A percentile compares a stretch with the other conserved stretches of the same genome.
These are phyloP conservation scores for Xanthia icteritia DNA, from an alignment of 2,888 invertebrate genomes.

Conservation along the genomic window DNA sequence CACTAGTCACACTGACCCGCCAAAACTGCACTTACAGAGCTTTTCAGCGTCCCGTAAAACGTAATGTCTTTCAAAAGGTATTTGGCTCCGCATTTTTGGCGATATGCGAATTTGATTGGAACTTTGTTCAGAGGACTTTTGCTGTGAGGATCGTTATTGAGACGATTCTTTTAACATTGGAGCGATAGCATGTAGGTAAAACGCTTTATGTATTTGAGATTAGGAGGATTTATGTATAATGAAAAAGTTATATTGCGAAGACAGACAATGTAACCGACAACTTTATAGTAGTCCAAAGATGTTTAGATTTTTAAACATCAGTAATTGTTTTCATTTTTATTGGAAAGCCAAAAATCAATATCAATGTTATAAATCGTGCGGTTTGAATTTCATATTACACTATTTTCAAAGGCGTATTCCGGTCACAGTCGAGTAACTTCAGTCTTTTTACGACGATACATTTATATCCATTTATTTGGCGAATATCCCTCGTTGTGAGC, in stretches of 20 bases:
- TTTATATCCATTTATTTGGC: constrained; percentile 80
- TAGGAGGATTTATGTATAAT: constrained; percentile 13
- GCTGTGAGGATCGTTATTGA: constrained; percentile 25
- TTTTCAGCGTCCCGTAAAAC: constrained; percentile 76
- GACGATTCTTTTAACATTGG: constrained; percentile 38
- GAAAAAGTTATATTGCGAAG: constrained; percentile 1
- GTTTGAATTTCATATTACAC: constrained; percentile 56
- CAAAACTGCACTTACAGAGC: constrained; percentile 74
- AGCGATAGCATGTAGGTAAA: constrained; percentile 19
- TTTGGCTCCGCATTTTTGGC: constrained; percentile 64
- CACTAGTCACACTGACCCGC: constrained; percentile 74
- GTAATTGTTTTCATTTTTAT: not conserved
- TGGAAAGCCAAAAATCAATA: constrained; percentile 10
- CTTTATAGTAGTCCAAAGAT: not conserved
- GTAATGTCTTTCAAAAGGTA: constrained; percentile 72
- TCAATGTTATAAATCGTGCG: constrained; percentile 44
- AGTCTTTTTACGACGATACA: constrained; percentile 72
- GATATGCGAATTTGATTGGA: constrained; percentile 69
- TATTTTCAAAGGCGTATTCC: constrained; percentile 63
- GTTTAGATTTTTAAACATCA: not conserved
- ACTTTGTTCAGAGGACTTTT: constrained; percentile 54
- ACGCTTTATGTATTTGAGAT: constrained; percentile 32
- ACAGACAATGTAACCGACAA: not conserved
- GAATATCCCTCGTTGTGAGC: constrained; percentile 74
- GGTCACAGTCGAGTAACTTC: constrained; percentile 67